A percentile compares a stretch with the other conserved stretches of the same genome.
Evolutionary conservation across 2,888 invertebrate genomes (phyloP).

Genomic region (Meandrusa payeni): DNA sequence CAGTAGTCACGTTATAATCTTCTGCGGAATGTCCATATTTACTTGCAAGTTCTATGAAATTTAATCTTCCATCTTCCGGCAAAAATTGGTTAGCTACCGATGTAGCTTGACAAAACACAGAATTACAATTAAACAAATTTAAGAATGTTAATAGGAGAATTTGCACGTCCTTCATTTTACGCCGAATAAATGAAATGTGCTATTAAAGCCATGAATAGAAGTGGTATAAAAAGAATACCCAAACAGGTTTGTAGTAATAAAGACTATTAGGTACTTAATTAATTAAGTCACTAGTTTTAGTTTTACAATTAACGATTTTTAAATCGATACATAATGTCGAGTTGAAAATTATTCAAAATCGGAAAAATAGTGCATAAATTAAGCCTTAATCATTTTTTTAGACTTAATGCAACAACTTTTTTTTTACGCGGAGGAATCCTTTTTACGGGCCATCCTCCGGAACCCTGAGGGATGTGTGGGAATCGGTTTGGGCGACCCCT

Average conservation of each 20-base stretch:
- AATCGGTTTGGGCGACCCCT: too few species aligned
- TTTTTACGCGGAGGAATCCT: too few species aligned
- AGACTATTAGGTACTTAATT: too few species aligned
- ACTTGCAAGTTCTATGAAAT: constrained; percentile 52
- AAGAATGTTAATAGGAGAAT: background rate
- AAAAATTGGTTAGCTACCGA: constrained; percentile 18
- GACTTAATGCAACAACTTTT: too few species aligned
- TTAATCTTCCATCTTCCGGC: constrained; percentile 41
- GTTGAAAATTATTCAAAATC: too few species aligned
- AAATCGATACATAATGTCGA: too few species aligned
- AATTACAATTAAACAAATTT: background rate
- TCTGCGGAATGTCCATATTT: constrained; percentile 25
- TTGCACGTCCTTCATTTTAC: constrained; percentile 2
- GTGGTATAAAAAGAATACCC: background rate
- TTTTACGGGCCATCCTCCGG: too few species aligned
- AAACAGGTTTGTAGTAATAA: constrained; percentile 9
- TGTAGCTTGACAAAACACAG: background rate
- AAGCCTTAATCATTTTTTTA: too few species aligned
- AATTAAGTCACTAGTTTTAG: background rate
- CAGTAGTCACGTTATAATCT: constrained; percentile 27
- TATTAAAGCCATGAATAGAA: too few species aligned
- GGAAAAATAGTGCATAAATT: too few species aligned
- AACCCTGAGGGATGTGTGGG: too few species aligned
- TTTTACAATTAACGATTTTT: constrained; percentile 6
- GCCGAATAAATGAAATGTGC: too few species aligned